Conservation (phyloP, 2,888 invertebrate species). For the Amphipyra berbera region DNA sequence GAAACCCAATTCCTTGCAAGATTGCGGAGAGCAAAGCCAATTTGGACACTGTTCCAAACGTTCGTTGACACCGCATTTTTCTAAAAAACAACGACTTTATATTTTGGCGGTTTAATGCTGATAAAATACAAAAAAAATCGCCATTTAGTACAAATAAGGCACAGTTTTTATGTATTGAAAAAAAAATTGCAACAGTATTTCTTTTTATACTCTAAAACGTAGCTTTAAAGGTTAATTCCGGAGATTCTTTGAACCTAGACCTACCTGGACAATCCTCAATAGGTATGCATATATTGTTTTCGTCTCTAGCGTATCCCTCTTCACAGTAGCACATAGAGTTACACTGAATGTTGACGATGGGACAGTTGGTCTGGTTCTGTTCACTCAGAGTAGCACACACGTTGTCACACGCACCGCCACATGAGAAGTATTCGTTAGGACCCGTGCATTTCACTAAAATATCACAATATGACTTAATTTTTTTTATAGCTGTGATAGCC, state of each 20-base stretch:
- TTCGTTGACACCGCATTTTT: constrained; percentile 25
- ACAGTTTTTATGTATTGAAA: too few relatives aligned
- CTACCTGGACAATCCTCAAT: constrained; percentile 63
- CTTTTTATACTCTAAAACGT: too few relatives aligned
- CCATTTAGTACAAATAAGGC: too few relatives aligned
- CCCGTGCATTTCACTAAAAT: constrained; percentile 48
- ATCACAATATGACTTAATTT: constrained; percentile 2
- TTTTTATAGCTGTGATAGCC: too few relatives aligned
- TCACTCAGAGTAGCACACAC: constrained; percentile 65
- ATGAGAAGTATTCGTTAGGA: constrained; percentile 68
- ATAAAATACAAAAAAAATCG: too few relatives aligned
- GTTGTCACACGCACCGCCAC: constrained; percentile 75
- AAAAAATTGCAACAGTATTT: too few relatives aligned
- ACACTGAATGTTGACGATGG: constrained; percentile 64
- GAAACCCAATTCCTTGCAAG: constrained; percentile 26
- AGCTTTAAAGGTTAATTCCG: too few relatives aligned
- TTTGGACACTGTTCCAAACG: constrained; percentile 27
- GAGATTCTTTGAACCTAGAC: too few relatives aligned
- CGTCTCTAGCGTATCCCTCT: constrained; percentile 66
- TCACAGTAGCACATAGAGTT: constrained; percentile 68
- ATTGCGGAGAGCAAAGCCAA: constrained; percentile 12
- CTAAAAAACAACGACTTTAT: neutral
- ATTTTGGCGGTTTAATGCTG: too few relatives aligned
- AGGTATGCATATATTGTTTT: constrained; percentile 57
- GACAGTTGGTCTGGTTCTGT: constrained; percentile 65